These are phyloP conservation scores for Caranx melampygus DNA, from an alignment of 2,113 vertebrate species.

Conservation along the genomic window DNA sequence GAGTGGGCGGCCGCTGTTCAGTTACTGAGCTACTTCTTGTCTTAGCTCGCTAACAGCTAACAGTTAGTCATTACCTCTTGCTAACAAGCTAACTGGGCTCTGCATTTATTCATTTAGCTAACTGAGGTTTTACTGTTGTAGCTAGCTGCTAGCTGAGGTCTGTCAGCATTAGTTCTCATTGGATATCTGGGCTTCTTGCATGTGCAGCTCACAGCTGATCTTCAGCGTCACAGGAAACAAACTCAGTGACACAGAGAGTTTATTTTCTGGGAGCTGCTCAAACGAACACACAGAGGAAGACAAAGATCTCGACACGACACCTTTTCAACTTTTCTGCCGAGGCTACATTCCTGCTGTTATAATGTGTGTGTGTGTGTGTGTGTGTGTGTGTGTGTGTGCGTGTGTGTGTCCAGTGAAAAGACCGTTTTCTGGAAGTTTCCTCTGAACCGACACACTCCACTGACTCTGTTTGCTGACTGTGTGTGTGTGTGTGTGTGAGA, in stretches of 20 bases:
- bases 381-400: too few relatives aligned
- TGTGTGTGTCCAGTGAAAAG: slow-evolving; percentile 51
- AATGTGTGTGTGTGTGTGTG: slow-evolving; percentile 7
- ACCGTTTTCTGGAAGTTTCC: slow-evolving; percentile 52
- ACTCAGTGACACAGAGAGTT: neutral
- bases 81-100: too few relatives aligned
- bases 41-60: too few relatives aligned
- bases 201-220: too few relatives aligned
- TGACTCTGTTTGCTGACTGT: slow-evolving; percentile 50
- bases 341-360: slow-evolving; percentile 38
- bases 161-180: too few relatives aligned
- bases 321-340: slow-evolving; percentile 12
- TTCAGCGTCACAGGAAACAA: neutral
- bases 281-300: neutral
- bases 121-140: too few relatives aligned
- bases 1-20: too few relatives aligned
- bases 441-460: slow-evolving; percentile 57
- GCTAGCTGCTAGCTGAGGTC: too few relatives aligned
- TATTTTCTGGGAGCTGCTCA: slow-evolving; percentile 1
- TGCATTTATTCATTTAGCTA: too few relatives aligned
- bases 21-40: too few relatives aligned
- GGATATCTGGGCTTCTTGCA: too few relatives aligned
- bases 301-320: slow-evolving; percentile 10
- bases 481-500: slow-evolving; percentile 13
- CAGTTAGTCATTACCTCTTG: too few relatives aligned